Evolutionary conservation across 2,888 invertebrate species (phyloP).

Genomic region (Fragum fragum): DNA sequence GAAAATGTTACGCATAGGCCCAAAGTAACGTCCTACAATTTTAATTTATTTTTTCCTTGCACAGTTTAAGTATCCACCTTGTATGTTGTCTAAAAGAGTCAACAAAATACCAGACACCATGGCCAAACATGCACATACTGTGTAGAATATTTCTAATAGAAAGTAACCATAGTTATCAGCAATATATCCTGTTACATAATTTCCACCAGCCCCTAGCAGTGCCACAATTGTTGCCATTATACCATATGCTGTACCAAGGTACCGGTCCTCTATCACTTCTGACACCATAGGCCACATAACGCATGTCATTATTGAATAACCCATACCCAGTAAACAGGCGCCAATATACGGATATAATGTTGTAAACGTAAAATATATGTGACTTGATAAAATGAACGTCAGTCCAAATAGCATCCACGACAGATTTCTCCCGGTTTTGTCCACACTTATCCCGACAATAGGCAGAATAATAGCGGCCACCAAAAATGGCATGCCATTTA

Average conservation of each 20-base stretch:
- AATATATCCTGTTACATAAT: not conserved
- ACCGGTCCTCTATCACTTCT: slow-evolving; percentile 9
- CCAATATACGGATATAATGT: not conserved
- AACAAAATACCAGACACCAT: slow-evolving; percentile 6
- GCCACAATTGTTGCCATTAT: slow-evolving; percentile 7
- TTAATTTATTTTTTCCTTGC: not conserved
- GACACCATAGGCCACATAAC: slow-evolving; percentile 2
- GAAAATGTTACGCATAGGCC: no score
- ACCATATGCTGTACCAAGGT: slow-evolving; percentile 10
- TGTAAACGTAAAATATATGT: not conserved
- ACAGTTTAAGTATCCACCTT: slow-evolving; percentile 1
- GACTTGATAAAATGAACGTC: not conserved
- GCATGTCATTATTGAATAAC: not conserved
- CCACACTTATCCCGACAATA: not conserved
- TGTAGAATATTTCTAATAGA: slow-evolving; percentile 4
- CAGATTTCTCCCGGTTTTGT: slow-evolving; percentile 12
- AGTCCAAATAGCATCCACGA: slow-evolving; percentile 9
- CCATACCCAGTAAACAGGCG: slow-evolving; percentile 1
- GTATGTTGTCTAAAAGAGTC: not conserved
- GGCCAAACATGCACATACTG: not conserved
- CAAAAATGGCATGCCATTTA: slow-evolving; percentile 3
- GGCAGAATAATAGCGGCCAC: not conserved
- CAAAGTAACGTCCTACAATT: not conserved
- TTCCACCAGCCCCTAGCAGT: not conserved
- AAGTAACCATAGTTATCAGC: slow-evolving; percentile 17